A percentile compares a stretch with the other conserved stretches of the same genome.
Evolutionary conservation across 35 echinoderm and acorn worm species (phyloP).

Genomic region (Strongylocentrotus purpuratus): DNA sequence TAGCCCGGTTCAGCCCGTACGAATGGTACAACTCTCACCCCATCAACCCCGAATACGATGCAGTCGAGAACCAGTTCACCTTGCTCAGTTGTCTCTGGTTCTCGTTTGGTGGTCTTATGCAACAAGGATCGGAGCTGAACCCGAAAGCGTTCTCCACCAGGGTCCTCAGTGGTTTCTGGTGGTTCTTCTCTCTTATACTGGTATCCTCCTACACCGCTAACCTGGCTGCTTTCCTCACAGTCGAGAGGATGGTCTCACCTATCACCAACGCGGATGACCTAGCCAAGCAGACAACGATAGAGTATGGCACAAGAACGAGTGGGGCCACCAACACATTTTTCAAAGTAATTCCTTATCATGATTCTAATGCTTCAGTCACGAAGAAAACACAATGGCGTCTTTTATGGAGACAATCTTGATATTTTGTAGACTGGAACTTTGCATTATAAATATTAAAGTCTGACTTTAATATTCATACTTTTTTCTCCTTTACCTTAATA

Average conservation of each 20-base stretch:
- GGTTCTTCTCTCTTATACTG: slow-evolving; percentile 98
- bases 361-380: not conserved
- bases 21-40: slow-evolving; percentile 98
- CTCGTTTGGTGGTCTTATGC: slow-evolving; percentile 96
- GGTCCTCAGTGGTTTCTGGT: slow-evolving; percentile 97
- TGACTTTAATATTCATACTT: too few relatives aligned
- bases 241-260: slow-evolving; percentile 96
- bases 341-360: slow-evolving; percentile 51
- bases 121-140: slow-evolving; percentile 97
- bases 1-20: slow-evolving; percentile 92
- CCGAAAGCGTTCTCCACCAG: slow-evolving; percentile 93
- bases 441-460: too few relatives aligned
- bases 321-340: slow-evolving; percentile 89
- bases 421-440: not conserved
- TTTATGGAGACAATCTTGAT: not conserved
- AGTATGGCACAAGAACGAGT: slow-evolving; percentile 89
- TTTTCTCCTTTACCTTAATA: too few relatives aligned
- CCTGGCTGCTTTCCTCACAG: slow-evolving; percentile 95
- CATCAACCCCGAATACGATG: slow-evolving; percentile 84
- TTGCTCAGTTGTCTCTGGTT: slow-evolving; percentile 97
- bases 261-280: slow-evolving; percentile 92
- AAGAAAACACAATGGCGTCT: too few relatives aligned
- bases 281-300: slow-evolving; percentile 85
- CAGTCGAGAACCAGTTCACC: slow-evolving; percentile 97
- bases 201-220: slow-evolving; percentile 98